phyloP scores from a whole-genome alignment of 2,888 invertebrate species.

The Eumerus sabulonum region DNA sequence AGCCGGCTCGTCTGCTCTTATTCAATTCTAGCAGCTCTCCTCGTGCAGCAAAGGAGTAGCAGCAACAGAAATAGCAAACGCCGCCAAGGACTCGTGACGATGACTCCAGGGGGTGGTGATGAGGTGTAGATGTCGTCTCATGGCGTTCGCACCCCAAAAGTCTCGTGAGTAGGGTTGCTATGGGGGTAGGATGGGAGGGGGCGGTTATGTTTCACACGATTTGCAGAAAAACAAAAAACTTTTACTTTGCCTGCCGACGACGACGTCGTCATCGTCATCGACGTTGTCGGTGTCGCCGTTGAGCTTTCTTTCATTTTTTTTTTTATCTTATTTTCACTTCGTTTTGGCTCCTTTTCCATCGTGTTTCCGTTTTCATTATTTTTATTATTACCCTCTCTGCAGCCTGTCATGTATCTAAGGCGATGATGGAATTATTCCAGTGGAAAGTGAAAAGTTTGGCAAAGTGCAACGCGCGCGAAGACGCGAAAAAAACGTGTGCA shows the following conservation, averaged over 20 bases:
- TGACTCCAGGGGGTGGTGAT: slow-evolving; percentile 62
- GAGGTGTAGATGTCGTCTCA: slow-evolving; percentile 36
- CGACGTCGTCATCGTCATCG: slow-evolving; percentile 25
- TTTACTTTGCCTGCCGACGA: slow-evolving; percentile 64
- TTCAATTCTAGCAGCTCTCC: slow-evolving; percentile 62
- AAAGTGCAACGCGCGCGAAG: slow-evolving; percentile 71
- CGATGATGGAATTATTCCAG: slow-evolving; percentile 68
- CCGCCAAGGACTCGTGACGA: slow-evolving; percentile 67
- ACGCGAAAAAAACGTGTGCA: slow-evolving; percentile 36
- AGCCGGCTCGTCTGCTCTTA: slow-evolving; percentile 68
- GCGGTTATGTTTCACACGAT: slow-evolving; percentile 60
- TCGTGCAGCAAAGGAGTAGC: slow-evolving; percentile 42
- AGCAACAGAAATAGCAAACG: slow-evolving; percentile 45
- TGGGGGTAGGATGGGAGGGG: slow-evolving; percentile 7
- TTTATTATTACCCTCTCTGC: slow-evolving; percentile 62
- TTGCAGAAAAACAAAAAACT: slow-evolving; percentile 46
- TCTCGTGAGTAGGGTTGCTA: neutral
- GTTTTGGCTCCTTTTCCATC: neutral
- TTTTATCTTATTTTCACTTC: slow-evolving; percentile 18
- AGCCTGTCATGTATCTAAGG: slow-evolving; percentile 44
- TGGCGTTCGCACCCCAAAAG: slow-evolving; percentile 47
- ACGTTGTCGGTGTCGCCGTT: slow-evolving; percentile 32
- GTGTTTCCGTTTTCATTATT: slow-evolving; percentile 48
- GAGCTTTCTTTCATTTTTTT: slow-evolving; percentile 51
- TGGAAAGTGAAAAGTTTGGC: slow-evolving; percentile 73